phyloP scores from a whole-genome alignment of 2,113 vertebrate species.

The Cervus canadensis region DNA sequence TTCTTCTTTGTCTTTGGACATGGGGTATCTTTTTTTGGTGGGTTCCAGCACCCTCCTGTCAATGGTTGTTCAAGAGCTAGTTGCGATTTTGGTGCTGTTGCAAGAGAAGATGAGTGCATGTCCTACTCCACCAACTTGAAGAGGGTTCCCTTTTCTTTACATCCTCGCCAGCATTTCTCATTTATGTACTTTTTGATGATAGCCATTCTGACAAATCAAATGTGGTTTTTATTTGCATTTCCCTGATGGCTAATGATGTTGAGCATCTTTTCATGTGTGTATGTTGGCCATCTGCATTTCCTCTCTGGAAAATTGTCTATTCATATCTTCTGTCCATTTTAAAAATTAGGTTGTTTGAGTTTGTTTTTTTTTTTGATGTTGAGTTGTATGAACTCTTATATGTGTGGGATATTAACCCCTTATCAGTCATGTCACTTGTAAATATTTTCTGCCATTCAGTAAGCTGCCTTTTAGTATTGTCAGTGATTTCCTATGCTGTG shows the following conservation, averaged over 20 bases:
- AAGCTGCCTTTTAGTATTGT: background rate
- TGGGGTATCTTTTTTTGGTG: background rate
- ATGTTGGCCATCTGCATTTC: background rate
- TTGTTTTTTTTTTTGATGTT: background rate
- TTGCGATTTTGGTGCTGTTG: background rate
- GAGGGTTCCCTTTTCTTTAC: background rate
- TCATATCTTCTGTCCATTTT: background rate
- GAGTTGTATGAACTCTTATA: background rate
- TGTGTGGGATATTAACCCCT: background rate
- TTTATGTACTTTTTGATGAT: background rate
- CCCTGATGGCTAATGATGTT: background rate
- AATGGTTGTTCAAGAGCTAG: background rate
- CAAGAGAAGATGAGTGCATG: background rate
- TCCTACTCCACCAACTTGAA: background rate
- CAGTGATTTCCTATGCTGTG: background rate
- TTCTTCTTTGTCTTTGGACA: background rate
- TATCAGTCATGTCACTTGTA: background rate
- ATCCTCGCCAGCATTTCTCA: background rate
- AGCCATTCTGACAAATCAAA: background rate
- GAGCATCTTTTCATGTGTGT: background rate
- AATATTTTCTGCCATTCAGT: background rate
- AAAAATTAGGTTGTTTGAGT: background rate
- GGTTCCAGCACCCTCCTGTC: background rate
- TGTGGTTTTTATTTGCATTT: background rate
- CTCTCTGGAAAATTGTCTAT: background rate